These are phyloP conservation scores for Sinocyclocheilus anshuiensis DNA, from an alignment of 2,113 vertebrate genomes.

Conservation along the genomic window DNA sequence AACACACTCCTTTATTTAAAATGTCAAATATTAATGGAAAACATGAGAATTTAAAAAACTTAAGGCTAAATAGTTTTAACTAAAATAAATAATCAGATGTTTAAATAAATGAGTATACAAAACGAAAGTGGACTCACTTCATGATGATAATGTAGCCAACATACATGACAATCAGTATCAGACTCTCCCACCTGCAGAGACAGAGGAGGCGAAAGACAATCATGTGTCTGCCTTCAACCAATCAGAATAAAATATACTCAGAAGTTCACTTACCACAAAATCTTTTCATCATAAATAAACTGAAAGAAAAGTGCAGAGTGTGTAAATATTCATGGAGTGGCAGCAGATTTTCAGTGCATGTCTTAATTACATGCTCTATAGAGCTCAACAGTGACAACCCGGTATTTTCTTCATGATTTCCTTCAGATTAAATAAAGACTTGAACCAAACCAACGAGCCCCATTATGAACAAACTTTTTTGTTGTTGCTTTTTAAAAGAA, in stretches of 20 bases:
- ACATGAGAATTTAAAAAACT: not conserved
- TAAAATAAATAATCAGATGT: not conserved
- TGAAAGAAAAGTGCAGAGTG: constrained; percentile 60
- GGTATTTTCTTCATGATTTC: not conserved
- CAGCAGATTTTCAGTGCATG: not conserved
- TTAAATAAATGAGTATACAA: not conserved
- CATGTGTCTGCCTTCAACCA: not conserved
- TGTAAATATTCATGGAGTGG: constrained; percentile 17
- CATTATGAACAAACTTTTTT: not conserved
- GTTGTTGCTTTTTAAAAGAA: not conserved
- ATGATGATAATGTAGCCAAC: constrained; percentile 87
- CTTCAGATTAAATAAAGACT: not conserved
- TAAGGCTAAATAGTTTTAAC: not conserved
- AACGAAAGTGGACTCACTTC: constrained; percentile 80
- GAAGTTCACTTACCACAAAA: constrained; percentile 81
- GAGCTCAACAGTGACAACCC: not conserved
- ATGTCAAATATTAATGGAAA: too few relatives aligned
- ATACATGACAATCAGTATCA: constrained; percentile 86
- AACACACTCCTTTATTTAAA: not conserved
- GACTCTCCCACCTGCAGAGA: constrained; percentile 85
- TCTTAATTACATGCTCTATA: not conserved
- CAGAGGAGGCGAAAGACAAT: constrained; percentile 52
- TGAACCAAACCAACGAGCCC: not conserved
- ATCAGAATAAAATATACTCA: not conserved
- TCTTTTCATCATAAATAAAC: constrained; percentile 90